Percentiles rank a stretch among this genome's conserved stretches.
phyloP scores from a whole-genome alignment of 2,113 vertebrate genomes.

The Pteruthius melanotis region DNA sequence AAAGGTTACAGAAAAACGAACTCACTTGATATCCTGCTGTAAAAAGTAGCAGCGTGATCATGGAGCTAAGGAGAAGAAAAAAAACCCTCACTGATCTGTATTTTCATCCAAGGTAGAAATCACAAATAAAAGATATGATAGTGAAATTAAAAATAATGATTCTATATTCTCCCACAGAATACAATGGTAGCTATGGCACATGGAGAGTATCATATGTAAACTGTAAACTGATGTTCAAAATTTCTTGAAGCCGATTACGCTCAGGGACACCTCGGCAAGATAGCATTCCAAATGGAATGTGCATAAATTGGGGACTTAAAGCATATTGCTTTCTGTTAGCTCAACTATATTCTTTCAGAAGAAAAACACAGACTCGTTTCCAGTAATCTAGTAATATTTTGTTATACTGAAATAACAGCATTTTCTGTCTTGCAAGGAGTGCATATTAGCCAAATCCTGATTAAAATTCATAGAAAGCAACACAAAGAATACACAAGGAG shows the following conservation, averaged over 20 bases:
- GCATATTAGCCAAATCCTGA: not conserved
- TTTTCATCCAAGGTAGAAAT: slow-evolving; percentile 7
- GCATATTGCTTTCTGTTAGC: not conserved
- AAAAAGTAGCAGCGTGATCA: not conserved
- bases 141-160: not conserved
- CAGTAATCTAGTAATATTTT: not conserved
- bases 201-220: not conserved
- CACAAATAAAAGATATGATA: not conserved
- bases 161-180: not conserved
- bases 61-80: not conserved
- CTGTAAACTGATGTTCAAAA: not conserved
- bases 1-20: slow-evolving; percentile 35
- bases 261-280: not conserved
- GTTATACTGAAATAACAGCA: not conserved
- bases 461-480: slow-evolving; percentile 28
- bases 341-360: not conserved
- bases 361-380: not conserved
- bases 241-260: slow-evolving; percentile 7
- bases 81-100: not conserved
- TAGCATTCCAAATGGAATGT: not conserved
- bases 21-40: not conserved
- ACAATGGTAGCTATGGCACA: not conserved
- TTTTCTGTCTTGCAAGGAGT: not conserved
- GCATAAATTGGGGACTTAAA: not conserved
- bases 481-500: slow-evolving; percentile 41